Conservation (phyloP, 2,113 vertebrate species). For the Erinaceus europaeus region DNA sequence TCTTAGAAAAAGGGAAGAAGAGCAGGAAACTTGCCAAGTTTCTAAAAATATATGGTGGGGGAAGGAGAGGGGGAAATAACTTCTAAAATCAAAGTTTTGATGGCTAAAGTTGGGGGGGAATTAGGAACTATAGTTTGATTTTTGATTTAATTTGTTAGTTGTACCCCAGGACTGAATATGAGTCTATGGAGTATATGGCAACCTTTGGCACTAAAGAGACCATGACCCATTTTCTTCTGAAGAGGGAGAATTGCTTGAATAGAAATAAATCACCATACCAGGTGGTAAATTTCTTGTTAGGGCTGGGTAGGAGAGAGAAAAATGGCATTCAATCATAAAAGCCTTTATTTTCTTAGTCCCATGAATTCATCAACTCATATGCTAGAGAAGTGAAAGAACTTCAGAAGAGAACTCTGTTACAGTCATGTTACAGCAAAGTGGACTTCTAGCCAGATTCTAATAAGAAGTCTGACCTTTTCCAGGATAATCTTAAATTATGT, state of each 20-base stretch:
- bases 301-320: background rate
- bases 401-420: background rate
- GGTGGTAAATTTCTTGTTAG: background rate
- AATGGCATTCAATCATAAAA: background rate
- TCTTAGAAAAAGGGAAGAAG: slow-evolving; percentile 36
- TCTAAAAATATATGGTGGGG: slow-evolving; percentile 4
- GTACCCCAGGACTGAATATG: background rate
- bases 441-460: background rate
- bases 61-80: slow-evolving; percentile 3
- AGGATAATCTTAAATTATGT: background rate
- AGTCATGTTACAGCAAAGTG: background rate
- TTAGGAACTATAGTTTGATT: background rate
- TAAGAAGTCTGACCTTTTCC: background rate
- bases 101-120: background rate
- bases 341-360: background rate
- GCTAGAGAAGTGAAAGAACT: background rate
- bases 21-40: background rate
- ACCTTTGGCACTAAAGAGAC: background rate
- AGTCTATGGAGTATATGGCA: background rate
- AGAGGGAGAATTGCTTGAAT: background rate
- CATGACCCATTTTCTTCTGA: background rate
- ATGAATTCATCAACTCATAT: background rate
- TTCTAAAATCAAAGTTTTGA: background rate
- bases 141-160: background rate
- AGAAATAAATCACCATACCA: background rate